Evolutionary conservation across 2,888 invertebrate species (phyloP).

Genomic region (Subacronicta megacephala): DNA sequence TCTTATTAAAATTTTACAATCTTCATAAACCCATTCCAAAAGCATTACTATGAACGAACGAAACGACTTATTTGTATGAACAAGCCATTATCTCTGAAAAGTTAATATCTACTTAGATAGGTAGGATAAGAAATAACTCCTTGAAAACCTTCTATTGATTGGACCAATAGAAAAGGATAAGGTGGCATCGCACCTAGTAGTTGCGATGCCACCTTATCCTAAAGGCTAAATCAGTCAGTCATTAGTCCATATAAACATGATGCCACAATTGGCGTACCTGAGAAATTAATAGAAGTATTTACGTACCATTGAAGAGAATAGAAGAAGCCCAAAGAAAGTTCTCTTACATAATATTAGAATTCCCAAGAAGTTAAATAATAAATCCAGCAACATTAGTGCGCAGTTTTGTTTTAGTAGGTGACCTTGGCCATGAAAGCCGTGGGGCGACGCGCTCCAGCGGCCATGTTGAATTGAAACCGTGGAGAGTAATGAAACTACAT

Average conservation of each 20-base stretch:
- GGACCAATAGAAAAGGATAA: too few relatives aligned
- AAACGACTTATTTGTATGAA: background rate
- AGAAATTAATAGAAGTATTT: too few relatives aligned
- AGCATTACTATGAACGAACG: background rate
- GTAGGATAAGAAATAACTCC: background rate
- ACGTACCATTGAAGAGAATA: too few relatives aligned
- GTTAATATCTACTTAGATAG: background rate
- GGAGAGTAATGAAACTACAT: conserved; percentile 81
- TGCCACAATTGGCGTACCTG: too few relatives aligned
- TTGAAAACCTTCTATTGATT: too few relatives aligned
- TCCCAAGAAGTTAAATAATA: conserved; percentile 54
- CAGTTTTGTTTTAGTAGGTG: conserved; percentile 83
- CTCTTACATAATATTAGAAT: conserved; percentile 39
- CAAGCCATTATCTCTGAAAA: background rate
- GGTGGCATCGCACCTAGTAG: too few relatives aligned
- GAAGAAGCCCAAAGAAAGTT: background rate
- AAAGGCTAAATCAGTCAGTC: too few relatives aligned
- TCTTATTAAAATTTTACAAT: background rate
- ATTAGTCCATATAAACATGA: too few relatives aligned
- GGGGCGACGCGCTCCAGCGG: conserved; percentile 83
- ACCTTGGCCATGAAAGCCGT: conserved; percentile 87
- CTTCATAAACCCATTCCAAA: background rate
- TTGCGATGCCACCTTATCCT: too few relatives aligned
- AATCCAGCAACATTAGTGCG: conserved; percentile 71
- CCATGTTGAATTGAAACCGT: conserved; percentile 81